A percentile compares a stretch with the other conserved stretches of the same genome.
Conservation (phyloP, 2,113 vertebrate genomes). For the Istiophorus platypterus region DNA sequence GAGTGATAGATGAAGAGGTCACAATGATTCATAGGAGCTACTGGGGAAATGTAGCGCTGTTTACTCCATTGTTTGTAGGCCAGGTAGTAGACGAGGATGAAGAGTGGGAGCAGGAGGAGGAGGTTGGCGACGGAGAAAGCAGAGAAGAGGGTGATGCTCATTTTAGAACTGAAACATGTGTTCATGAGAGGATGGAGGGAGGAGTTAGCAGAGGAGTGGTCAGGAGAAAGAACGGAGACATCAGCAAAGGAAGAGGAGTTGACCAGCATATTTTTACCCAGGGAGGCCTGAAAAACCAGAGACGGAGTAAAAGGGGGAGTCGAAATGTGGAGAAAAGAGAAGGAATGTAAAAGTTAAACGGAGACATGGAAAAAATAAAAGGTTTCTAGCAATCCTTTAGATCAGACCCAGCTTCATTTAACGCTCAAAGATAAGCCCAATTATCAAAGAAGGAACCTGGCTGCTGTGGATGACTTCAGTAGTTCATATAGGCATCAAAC, state of each 20-base stretch:
- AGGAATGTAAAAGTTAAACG: background rate
- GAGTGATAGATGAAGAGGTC: slow-evolving; percentile 43
- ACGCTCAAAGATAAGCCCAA: too few relatives aligned
- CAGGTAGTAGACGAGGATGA: background rate
- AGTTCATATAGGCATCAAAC: too few relatives aligned
- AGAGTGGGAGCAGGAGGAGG: background rate
- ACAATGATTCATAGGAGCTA: background rate
- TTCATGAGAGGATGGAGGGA: background rate
- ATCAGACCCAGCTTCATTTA: too few relatives aligned
- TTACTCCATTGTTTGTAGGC: background rate
- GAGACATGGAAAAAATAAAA: background rate
- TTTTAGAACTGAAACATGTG: background rate
- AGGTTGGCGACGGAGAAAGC: background rate
- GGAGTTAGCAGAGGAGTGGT: background rate
- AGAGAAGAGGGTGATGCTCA: background rate
- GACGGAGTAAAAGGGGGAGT: too few relatives aligned
- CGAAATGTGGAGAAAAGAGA: background rate
- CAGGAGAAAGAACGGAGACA: background rate
- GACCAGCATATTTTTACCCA: background rate
- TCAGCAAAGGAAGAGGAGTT: background rate
- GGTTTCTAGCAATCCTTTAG: too few relatives aligned
- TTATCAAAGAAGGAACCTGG: too few relatives aligned
- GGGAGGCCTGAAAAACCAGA: background rate
- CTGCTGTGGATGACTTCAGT: too few relatives aligned
- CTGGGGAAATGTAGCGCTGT: background rate